Percentiles rank a stretch among this genome's conserved stretches.
Conservation (phyloP, 2,113 vertebrate species). For the Callorhinus ursinus region DNA sequence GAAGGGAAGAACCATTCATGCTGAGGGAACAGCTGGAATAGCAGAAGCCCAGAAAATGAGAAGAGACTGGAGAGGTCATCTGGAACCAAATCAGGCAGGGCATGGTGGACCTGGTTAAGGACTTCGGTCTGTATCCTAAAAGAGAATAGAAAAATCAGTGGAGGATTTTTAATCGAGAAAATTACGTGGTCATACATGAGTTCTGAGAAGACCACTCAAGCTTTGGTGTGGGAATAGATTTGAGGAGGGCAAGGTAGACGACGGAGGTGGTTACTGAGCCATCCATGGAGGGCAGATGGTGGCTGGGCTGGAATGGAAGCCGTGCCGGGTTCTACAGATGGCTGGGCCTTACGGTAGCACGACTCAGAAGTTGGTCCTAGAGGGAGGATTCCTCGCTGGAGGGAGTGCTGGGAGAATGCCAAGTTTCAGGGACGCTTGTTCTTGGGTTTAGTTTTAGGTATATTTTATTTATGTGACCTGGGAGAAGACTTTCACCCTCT, state of each 20-base stretch:
- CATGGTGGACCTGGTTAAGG: neutral
- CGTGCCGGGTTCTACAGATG: neutral
- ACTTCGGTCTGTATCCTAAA: neutral
- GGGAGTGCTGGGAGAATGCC: neutral
- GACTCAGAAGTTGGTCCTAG: neutral
- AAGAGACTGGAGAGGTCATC: neutral
- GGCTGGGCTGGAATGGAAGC: neutral
- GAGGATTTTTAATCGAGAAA: constrained; percentile 3
- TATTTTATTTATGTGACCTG: neutral
- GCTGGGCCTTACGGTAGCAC: neutral
- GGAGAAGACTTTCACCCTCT: neutral
- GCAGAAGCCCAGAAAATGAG: neutral
- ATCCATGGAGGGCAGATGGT: neutral
- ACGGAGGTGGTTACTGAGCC: neutral
- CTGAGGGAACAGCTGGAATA: neutral
- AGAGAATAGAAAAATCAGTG: neutral
- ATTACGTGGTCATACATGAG: neutral
- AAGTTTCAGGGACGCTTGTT: neutral
- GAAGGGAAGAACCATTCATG: neutral
- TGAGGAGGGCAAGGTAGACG: neutral
- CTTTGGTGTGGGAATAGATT: neutral
- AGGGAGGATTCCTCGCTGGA: neutral
- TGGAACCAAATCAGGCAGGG: neutral
- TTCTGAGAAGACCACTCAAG: neutral
- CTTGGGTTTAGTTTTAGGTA: neutral